Evolutionary conservation across 2,113 vertebrate genomes (phyloP).

Genomic region (Anoura caudifer): DNA sequence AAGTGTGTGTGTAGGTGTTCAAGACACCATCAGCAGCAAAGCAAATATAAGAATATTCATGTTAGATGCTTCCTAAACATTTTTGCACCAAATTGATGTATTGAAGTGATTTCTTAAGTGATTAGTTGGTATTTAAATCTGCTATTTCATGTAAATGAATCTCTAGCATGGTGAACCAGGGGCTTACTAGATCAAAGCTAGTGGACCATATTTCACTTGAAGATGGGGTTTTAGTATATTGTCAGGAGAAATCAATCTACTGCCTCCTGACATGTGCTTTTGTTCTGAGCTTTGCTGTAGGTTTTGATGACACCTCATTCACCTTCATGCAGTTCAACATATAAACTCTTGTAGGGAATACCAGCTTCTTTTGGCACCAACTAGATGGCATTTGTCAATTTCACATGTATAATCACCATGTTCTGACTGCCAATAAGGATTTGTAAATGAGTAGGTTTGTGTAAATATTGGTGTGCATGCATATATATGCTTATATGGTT

Average conservation of each 20-base stretch:
- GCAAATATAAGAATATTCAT: background rate
- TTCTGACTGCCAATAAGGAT: background rate
- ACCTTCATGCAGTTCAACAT: background rate
- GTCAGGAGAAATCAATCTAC: background rate
- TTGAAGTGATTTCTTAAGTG: background rate
- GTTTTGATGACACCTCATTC: background rate
- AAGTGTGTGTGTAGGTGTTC: background rate
- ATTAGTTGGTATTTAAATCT: background rate
- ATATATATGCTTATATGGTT: background rate
- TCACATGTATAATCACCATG: background rate
- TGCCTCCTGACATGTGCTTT: background rate
- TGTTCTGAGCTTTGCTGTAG: background rate
- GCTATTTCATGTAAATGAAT: background rate
- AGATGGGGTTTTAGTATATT: background rate
- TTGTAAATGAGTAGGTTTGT: background rate
- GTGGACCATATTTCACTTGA: background rate
- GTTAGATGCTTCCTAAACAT: background rate
- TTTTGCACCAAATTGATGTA: background rate
- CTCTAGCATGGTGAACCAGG: background rate
- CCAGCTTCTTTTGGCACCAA: background rate
- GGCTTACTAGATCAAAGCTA: background rate
- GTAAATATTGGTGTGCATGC: background rate
- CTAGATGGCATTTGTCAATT: background rate
- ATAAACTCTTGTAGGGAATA: background rate
- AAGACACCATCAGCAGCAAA: background rate